Percentiles rank a stretch among this genome's conserved stretches.
Conservation (phyloP, 2,888 invertebrate genomes). For the Stomorhina lunata region DNA sequence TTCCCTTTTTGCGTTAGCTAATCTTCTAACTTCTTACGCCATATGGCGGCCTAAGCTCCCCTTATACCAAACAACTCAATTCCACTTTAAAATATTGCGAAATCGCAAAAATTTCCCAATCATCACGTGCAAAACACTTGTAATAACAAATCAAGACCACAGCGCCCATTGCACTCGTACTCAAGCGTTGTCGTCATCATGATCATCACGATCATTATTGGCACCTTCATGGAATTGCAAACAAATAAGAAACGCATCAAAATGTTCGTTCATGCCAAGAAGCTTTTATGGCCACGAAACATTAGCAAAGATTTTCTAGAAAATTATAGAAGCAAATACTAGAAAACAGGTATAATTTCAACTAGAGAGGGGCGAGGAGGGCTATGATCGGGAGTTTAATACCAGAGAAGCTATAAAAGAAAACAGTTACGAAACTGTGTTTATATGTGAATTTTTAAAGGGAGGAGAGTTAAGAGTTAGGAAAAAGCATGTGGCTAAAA, state of each 20-base stretch:
- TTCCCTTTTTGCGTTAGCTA: constrained; percentile 8
- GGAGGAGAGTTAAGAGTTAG: background rate
- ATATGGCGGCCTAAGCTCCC: background rate
- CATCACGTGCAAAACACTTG: constrained; percentile 59
- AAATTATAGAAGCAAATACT: constrained; percentile 26
- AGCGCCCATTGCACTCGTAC: too few relatives aligned
- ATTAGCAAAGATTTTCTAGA: constrained; percentile 49
- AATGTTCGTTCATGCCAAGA: constrained; percentile 17
- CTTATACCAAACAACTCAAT: background rate
- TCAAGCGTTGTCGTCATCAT: too few relatives aligned
- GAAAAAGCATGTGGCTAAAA: background rate
- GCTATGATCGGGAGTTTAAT: background rate
- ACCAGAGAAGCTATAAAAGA: constrained; percentile 23
- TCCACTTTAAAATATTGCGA: too few relatives aligned
- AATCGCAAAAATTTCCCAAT: constrained; percentile 4
- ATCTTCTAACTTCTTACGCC: constrained; percentile 1
- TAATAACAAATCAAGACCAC: constrained; percentile 55
- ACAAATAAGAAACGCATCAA: too few relatives aligned
- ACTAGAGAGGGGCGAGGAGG: constrained; percentile 7
- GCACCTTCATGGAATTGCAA: constrained; percentile 1
- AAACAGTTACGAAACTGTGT: constrained; percentile 65
- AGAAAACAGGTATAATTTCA: constrained; percentile 32
- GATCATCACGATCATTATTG: too few relatives aligned
- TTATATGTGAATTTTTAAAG: constrained; percentile 51
- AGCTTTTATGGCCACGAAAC: constrained; percentile 19